Evolutionary conservation across 1,140 invertebrate genomes (phyloP).

Genomic region (Eriocheir sinensis): DNA sequence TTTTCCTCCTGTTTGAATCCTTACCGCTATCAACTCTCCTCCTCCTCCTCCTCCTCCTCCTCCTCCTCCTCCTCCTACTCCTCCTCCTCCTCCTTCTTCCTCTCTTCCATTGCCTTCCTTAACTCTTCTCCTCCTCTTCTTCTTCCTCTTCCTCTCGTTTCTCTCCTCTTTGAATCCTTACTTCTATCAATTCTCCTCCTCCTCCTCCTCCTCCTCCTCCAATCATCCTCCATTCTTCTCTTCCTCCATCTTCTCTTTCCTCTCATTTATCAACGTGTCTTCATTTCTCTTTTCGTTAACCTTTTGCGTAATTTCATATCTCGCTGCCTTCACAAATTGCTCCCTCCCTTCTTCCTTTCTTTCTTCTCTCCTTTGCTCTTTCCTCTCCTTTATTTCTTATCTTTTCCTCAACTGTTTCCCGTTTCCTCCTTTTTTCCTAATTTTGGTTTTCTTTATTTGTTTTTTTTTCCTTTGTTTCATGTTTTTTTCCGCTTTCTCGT

Average conservation of each 20-base stretch:
- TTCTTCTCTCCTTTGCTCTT: too few species aligned
- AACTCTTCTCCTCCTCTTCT: background rate
- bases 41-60: background rate
- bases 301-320: background rate
- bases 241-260: constrained; percentile 27
- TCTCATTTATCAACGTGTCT: background rate
- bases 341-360: too few species aligned
- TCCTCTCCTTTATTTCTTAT: too few species aligned
- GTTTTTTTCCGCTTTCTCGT: too few species aligned
- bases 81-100: background rate
- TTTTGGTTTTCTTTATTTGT: too few species aligned
- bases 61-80: background rate
- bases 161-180: background rate
- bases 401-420: too few species aligned
- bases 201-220: background rate
- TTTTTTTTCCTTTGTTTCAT: too few species aligned
- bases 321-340: too few species aligned
- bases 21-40: background rate
- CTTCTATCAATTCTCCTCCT: background rate
- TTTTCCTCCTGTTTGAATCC: background rate
- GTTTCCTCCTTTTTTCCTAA: too few species aligned
- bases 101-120: background rate
- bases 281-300: background rate
- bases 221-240: background rate
- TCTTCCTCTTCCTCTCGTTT: background rate